Percentiles rank a stretch among this genome's conserved stretches.
phyloP scores from a whole-genome alignment of 2,113 vertebrate species.

The Brachyhypopomus gauderio region DNA sequence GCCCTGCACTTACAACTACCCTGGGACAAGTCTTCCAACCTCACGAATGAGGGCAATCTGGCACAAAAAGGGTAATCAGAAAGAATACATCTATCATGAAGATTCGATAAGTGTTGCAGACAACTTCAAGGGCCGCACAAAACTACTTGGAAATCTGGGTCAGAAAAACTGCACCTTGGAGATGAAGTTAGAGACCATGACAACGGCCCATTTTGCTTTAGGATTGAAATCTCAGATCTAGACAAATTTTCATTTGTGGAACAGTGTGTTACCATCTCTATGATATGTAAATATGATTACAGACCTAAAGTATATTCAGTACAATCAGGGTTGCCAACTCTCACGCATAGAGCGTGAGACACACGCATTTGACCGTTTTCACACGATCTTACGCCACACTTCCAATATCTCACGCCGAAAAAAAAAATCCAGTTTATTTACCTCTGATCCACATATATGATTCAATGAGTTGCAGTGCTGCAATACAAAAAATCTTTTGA shows the following conservation, averaged over 20 bases:
- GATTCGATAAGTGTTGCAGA: rapidly evolving
- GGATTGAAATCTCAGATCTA: slow-evolving; percentile 39
- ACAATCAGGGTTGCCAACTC: no score
- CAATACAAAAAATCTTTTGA: neutral
- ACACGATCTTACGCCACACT: no score
- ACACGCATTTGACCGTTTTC: no score
- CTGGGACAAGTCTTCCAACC: neutral
- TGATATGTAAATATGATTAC: slow-evolving; percentile 50
- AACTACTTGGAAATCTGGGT: slow-evolving; percentile 54
- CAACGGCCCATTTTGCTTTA: slow-evolving; percentile 67
- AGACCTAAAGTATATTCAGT: neutral
- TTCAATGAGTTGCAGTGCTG: no score
- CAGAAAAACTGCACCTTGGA: slow-evolving; percentile 65
- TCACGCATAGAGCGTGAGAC: no score
- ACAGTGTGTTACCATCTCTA: slow-evolving; percentile 34
- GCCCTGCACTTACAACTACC: slow-evolving; percentile 63
- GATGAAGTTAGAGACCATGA: slow-evolving; percentile 56
- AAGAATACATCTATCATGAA: neutral
- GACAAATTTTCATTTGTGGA: slow-evolving; percentile 62
- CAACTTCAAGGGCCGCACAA: slow-evolving; percentile 53
- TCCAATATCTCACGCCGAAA: no score
- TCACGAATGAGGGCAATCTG: slow-evolving; percentile 60
- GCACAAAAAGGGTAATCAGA: rapidly evolving
- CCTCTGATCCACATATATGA: no score
- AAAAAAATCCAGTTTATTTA: no score